Evolutionary conservation across 2,113 vertebrate genomes (phyloP).

Genomic region (Aegotheles bennettii): DNA sequence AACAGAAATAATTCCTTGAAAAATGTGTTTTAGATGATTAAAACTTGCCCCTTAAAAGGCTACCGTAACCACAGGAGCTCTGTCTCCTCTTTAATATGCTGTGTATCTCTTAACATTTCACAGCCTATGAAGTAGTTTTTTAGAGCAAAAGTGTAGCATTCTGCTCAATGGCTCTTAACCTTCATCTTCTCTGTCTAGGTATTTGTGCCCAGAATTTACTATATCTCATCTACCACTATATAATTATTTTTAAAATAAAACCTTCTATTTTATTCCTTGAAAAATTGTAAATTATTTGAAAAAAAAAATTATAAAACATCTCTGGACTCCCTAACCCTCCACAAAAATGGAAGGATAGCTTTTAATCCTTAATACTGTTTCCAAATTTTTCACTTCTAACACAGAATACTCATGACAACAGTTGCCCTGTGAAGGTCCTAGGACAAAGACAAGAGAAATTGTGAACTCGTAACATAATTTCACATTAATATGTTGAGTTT

Average conservation of each 20-base stretch:
- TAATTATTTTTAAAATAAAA: background rate
- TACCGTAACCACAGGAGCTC: fast-evolving
- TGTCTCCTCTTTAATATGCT: background rate
- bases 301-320: background rate
- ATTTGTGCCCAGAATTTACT: background rate
- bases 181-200: fast-evolving
- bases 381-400: background rate
- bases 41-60: background rate
- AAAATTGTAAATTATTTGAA: background rate
- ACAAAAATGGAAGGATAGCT: fast-evolving
- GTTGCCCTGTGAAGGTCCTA: background rate
- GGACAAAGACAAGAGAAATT: background rate
- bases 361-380: background rate
- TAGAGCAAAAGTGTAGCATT: background rate
- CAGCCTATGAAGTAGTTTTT: background rate
- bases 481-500: background rate
- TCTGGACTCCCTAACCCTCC: background rate
- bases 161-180: background rate
- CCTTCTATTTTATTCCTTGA: background rate
- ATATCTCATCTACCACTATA: background rate
- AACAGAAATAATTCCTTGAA: background rate
- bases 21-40: background rate
- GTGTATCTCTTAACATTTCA: background rate
- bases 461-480: background rate
- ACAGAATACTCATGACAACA: background rate